Conservation (phyloP, 2,888 invertebrate genomes). For the Chymomyza procnemis region DNA sequence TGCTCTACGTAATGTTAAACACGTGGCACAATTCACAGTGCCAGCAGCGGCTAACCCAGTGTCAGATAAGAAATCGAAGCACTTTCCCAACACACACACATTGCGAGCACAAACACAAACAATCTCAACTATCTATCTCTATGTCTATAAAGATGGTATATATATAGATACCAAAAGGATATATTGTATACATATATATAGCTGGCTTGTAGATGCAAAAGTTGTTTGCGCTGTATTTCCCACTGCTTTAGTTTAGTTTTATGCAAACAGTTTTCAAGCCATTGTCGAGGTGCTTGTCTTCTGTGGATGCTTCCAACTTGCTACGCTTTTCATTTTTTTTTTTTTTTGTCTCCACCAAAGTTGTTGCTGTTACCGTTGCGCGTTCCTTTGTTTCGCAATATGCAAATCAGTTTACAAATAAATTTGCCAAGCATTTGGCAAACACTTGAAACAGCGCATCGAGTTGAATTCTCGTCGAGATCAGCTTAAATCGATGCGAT, state of each 20-base stretch:
- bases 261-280: constrained; percentile 3
- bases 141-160: not conserved
- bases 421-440: constrained; percentile 49
- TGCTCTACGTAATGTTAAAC: constrained; percentile 23
- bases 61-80: constrained; percentile 38
- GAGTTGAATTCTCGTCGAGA: constrained; percentile 25
- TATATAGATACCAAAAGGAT: not conserved
- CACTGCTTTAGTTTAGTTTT: constrained; percentile 7
- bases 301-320: not conserved
- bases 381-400: constrained; percentile 51
- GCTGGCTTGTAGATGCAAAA: constrained; percentile 19
- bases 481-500: constrained; percentile 54
- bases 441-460: constrained; percentile 18
- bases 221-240: constrained; percentile 5
- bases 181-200: constrained; percentile 24
- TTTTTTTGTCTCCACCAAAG: not conserved
- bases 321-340: not conserved
- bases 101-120: not conserved
- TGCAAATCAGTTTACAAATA: constrained; percentile 71
- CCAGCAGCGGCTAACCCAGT: constrained; percentile 21
- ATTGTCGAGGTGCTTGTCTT: not conserved
- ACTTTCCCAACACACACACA: constrained; percentile 19
- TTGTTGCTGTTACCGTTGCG: not conserved
- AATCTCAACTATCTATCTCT: constrained; percentile 20
- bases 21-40: constrained; percentile 54